phyloP scores from a whole-genome alignment of 2,888 invertebrate species.

The Eucriotettix oculatus region DNA sequence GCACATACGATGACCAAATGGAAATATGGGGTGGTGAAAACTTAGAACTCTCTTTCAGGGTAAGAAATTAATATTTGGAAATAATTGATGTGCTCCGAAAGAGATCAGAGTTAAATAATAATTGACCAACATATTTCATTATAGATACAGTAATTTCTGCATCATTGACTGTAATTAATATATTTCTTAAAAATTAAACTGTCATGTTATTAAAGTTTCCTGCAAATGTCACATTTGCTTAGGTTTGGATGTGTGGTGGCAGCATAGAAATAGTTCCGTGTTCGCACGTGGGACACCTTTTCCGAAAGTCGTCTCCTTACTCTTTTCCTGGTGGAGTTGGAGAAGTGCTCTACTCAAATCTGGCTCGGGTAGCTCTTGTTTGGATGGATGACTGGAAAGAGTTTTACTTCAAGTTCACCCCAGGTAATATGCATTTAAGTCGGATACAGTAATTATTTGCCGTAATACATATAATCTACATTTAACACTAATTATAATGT shows the following conservation, averaged over 20 bases:
- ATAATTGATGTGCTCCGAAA: too few relatives aligned
- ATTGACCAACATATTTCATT: too few relatives aligned
- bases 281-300: conserved; percentile 85
- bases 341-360: conserved; percentile 74
- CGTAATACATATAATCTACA: too few relatives aligned
- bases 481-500: too few relatives aligned
- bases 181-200: too few relatives aligned
- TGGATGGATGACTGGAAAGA: conserved; percentile 98
- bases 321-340: conserved; percentile 85
- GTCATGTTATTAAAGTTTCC: too few relatives aligned
- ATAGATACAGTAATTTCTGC: too few relatives aligned
- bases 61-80: conserved; percentile 19
- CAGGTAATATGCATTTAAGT: conserved; percentile 21
- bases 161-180: too few relatives aligned
- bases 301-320: conserved; percentile 85
- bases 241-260: conserved; percentile 88
- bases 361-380: conserved; percentile 83
- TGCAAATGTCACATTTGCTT: background rate
- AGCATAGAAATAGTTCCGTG: conserved; percentile 81
- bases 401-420: conserved; percentile 78
- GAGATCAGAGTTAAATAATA: too few relatives aligned
- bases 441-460: too few relatives aligned
- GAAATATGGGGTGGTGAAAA: conserved; percentile 98
- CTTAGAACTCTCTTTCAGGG: conserved; percentile 88
- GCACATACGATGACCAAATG: conserved; percentile 47